These are phyloP conservation scores for Zapus hudsonius DNA, from an alignment of 2,113 vertebrate species.

Conservation along the genomic window DNA sequence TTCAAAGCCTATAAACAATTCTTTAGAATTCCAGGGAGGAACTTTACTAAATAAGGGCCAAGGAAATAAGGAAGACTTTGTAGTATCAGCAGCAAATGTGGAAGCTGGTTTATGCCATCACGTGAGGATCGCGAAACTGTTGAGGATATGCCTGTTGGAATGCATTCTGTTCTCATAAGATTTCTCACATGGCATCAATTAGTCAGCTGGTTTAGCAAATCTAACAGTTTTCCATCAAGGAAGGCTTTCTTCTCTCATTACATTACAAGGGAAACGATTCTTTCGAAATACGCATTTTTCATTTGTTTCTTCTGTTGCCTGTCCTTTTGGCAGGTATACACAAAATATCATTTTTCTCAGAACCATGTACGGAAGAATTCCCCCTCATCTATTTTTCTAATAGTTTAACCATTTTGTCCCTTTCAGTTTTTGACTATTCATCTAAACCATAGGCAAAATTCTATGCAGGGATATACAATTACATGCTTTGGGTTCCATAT, in stretches of 20 bases:
- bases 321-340: neutral
- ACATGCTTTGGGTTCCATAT: neutral
- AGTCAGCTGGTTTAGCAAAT: slow-evolving; percentile 1
- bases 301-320: neutral
- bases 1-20: slow-evolving; percentile 70
- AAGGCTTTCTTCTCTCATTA: neutral
- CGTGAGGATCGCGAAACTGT: slow-evolving; percentile 8
- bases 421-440: too few relatives aligned
- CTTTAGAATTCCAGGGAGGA: slow-evolving; percentile 44
- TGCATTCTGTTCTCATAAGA: neutral
- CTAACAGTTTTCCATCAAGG: neutral
- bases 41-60: slow-evolving; percentile 54
- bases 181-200: slow-evolving; percentile 10
- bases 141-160: slow-evolving; percentile 24
- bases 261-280: neutral
- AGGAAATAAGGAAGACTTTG: neutral
- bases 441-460: too few relatives aligned
- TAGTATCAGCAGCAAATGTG: slow-evolving; percentile 49
- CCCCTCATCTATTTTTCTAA: too few relatives aligned
- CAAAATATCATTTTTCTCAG: neutral
- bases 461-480: too few relatives aligned
- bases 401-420: too few relatives aligned
- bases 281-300: neutral
- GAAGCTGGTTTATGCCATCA: slow-evolving; percentile 24
- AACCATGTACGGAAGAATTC: too few relatives aligned